Evolutionary conservation across 2,888 invertebrate genomes (phyloP).

Genomic region (Agrotis exclamationis): DNA sequence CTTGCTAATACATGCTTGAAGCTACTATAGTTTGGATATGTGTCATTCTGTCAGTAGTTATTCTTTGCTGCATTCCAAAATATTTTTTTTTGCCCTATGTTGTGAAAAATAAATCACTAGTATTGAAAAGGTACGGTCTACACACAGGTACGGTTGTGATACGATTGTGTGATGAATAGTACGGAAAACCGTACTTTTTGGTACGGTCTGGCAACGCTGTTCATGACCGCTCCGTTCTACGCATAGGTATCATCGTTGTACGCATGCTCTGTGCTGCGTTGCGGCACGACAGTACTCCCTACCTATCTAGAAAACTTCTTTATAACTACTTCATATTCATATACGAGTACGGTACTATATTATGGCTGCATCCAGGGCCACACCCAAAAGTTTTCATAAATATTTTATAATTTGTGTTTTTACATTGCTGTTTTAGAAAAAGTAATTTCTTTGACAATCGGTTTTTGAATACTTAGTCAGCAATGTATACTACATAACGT

Average conservation of each 20-base stretch:
- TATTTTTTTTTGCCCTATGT: no score
- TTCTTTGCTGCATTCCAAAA: no score
- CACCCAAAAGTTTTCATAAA: not conserved
- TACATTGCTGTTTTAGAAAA: not conserved
- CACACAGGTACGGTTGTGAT: no score
- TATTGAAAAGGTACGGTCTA: no score
- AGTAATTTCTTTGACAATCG: not conserved
- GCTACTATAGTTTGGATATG: no score
- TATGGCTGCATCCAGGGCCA: not conserved
- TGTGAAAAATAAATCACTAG: no score
- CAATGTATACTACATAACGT: conserved; percentile 13
- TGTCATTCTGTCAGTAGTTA: no score
- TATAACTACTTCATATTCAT: conserved; percentile 1
- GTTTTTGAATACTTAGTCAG: not conserved
- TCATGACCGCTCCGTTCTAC: conserved; percentile 47
- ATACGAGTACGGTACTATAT: no score
- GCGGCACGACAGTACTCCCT: not conserved
- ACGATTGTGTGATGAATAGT: no score
- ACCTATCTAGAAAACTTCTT: not conserved
- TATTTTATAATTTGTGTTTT: not conserved
- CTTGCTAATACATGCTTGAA: no score
- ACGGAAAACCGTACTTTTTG: no score
- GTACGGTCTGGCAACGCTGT: no score
- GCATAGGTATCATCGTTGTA: conserved; percentile 47
- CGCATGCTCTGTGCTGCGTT: conserved; percentile 40